Percentiles rank a stretch among this genome's conserved stretches.
Evolutionary conservation across 2,113 vertebrate genomes (phyloP).

Genomic region (Eclectus roratus): DNA sequence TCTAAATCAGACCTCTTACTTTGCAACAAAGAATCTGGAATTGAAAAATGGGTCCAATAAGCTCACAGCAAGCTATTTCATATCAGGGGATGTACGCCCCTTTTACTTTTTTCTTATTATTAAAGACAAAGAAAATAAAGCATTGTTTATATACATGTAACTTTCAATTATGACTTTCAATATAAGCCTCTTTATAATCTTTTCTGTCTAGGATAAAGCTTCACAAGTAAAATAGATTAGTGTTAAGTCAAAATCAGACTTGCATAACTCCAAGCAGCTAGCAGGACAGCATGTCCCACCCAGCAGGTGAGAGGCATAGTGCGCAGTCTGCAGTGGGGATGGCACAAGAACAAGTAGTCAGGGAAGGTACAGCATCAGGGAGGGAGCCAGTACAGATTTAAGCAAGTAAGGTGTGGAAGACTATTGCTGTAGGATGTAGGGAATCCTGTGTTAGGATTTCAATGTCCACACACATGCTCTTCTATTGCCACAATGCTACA

Average conservation of each 20-base stretch:
- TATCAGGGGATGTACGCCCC: not conserved
- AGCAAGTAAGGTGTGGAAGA: not conserved
- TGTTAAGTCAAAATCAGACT: not conserved
- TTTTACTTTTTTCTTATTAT: not conserved
- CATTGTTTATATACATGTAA: not conserved
- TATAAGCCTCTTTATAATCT: not conserved
- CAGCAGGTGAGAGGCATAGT: not conserved
- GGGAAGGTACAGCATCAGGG: not conserved
- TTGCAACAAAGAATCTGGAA: not conserved
- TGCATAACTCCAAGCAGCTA: not conserved
- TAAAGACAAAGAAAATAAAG: not conserved
- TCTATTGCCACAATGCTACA: not conserved
- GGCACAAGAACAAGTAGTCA: not conserved
- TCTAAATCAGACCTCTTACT: not conserved
- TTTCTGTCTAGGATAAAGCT: not conserved
- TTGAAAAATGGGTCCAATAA: not conserved
- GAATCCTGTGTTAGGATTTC: not conserved
- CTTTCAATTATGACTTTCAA: not conserved
- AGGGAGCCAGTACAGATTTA: accelerated
- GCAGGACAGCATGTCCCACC: not conserved
- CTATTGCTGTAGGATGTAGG: not conserved
- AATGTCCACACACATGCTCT: not conserved
- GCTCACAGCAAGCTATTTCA: not conserved
- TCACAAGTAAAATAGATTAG: not conserved
- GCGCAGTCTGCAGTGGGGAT: not conserved